These are phyloP conservation scores for Poecilia picta DNA, from an alignment of 2,797 vertebrate genomes.

Conservation along the genomic window DNA sequence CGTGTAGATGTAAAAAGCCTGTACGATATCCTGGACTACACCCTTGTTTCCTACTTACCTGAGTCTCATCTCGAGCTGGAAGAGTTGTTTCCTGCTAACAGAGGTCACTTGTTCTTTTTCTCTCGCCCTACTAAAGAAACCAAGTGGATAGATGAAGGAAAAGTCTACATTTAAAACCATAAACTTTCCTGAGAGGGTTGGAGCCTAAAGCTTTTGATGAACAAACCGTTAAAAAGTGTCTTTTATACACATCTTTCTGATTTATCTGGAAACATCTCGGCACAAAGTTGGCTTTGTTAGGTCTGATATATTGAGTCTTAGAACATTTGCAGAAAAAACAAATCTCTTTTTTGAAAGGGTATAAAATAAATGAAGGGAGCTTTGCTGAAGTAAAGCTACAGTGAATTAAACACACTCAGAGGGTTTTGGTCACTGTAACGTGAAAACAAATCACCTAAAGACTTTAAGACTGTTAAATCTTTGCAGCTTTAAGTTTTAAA, in stretches of 20 bases:
- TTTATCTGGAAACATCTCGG: slow-evolving; percentile 37
- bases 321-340: slow-evolving; percentile 48
- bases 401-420: slow-evolving; percentile 69
- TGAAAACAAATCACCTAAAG: slow-evolving; percentile 75
- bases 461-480: slow-evolving; percentile 85
- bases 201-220: slow-evolving; percentile 39
- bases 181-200: slow-evolving; percentile 41
- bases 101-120: slow-evolving; percentile 48
- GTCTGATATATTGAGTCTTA: slow-evolving; percentile 34
- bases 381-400: slow-evolving; percentile 50
- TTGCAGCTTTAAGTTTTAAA: slow-evolving; percentile 74
- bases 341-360: slow-evolving; percentile 29
- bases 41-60: background rate
- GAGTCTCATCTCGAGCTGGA: slow-evolving; percentile 33
- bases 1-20: slow-evolving; percentile 11
- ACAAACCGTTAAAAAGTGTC: slow-evolving; percentile 34
- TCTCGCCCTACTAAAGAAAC: slow-evolving; percentile 22
- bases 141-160: slow-evolving; percentile 23
- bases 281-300: slow-evolving; percentile 28
- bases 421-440: slow-evolving; percentile 62
- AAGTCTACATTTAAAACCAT: slow-evolving; percentile 21
- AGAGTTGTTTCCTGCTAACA: slow-evolving; percentile 40
- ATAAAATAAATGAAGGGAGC: slow-evolving; percentile 44
- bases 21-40: slow-evolving; percentile 6
- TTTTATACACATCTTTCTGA: slow-evolving; percentile 46